phyloP scores from a whole-genome alignment of 2,888 invertebrate species.

The Actias luna region DNA sequence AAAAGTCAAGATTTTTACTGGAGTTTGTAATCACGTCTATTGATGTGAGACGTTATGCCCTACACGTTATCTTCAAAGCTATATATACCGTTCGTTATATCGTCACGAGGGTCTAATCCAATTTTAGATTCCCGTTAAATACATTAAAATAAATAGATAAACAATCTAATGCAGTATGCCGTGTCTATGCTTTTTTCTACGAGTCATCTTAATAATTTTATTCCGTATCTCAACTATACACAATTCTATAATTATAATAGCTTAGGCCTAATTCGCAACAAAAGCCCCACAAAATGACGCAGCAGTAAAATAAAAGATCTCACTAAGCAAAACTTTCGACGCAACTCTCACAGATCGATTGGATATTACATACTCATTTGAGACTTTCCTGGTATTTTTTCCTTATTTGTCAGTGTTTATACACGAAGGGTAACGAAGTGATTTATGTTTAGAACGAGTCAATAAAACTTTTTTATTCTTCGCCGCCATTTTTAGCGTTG shows the following conservation, averaged over 20 bases:
- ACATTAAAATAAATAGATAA: too few species aligned
- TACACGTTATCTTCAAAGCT: too few species aligned
- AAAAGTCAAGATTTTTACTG: too few species aligned
- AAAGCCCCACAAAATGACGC: neutral
- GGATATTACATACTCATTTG: neutral
- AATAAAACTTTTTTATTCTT: neutral
- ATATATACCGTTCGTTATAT: too few species aligned
- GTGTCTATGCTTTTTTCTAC: too few species aligned
- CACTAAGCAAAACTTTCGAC: neutral
- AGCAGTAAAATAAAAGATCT: neutral
- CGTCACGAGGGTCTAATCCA: too few species aligned
- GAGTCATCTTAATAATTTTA: too few species aligned
- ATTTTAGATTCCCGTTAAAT: too few species aligned
- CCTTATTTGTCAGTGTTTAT: neutral
- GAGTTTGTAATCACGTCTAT: too few species aligned
- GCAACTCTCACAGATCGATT: neutral
- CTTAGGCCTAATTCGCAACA: neutral
- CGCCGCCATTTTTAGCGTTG: neutral
- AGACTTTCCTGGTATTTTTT: neutral
- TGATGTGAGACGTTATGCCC: too few species aligned
- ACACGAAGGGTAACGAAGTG: neutral
- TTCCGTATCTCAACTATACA: neutral
- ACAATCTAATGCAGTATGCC: too few species aligned
- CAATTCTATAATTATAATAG: neutral
- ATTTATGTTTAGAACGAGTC: neutral